A percentile compares a stretch with the other conserved stretches of the same genome.
phyloP scores from a whole-genome alignment of 2,113 vertebrate species.

The Actenoides hombroni region DNA sequence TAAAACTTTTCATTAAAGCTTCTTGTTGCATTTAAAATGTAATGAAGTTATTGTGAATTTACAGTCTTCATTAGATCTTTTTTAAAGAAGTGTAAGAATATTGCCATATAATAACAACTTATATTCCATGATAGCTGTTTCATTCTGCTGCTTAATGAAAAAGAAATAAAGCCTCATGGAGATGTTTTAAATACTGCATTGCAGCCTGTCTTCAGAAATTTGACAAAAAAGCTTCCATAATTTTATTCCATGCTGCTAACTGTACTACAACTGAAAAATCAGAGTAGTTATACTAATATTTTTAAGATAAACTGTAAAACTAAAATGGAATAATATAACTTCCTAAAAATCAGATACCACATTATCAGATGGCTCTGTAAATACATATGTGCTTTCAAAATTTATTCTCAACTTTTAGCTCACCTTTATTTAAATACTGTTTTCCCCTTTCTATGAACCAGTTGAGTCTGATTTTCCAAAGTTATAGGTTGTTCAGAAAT shows the following conservation, averaged over 20 bases:
- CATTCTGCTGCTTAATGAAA: constrained; percentile 2
- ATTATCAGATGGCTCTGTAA: background rate
- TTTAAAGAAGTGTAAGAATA: background rate
- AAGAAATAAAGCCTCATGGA: background rate
- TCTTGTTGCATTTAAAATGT: constrained; percentile 27
- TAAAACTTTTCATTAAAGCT: background rate
- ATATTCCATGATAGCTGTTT: background rate
- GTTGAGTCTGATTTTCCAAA: background rate
- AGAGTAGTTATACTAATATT: background rate
- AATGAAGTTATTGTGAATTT: constrained; percentile 29
- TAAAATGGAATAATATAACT: background rate
- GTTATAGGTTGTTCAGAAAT: background rate
- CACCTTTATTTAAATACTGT: background rate
- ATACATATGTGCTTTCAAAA: background rate
- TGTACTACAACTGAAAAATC: background rate
- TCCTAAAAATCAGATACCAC: background rate
- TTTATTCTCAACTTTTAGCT: background rate
- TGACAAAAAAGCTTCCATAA: background rate
- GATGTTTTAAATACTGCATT: background rate
- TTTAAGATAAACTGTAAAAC: background rate
- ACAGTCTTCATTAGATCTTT: background rate
- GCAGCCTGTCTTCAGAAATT: background rate
- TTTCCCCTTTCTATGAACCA: background rate
- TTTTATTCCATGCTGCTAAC: background rate
- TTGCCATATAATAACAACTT: background rate